These are phyloP conservation scores for Callyntrura guangdongensis DNA, from an alignment of 2,888 invertebrate genomes.

Conservation along the genomic window DNA sequence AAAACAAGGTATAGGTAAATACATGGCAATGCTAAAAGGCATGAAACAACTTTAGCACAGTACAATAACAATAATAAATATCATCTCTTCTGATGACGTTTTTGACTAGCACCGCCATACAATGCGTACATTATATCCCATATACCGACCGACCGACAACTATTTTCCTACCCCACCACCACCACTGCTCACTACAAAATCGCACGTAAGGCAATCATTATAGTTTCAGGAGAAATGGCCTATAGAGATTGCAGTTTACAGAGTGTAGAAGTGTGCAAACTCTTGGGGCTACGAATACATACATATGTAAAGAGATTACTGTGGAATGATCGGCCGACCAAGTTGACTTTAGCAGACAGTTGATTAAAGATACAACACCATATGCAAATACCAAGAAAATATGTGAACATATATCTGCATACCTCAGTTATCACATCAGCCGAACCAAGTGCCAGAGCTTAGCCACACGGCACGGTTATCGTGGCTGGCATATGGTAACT, in stretches of 20 bases:
- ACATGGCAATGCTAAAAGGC: constrained; percentile 27
- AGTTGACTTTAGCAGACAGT: constrained; percentile 49
- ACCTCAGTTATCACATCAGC: neutral
- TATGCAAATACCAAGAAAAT: neutral
- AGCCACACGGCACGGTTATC: constrained; percentile 9
- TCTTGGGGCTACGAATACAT: neutral
- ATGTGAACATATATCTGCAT: neutral
- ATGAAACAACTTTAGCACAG: constrained; percentile 30
- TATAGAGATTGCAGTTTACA: constrained; percentile 31
- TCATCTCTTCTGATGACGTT: constrained; percentile 11
- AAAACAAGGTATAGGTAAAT: constrained; percentile 19
- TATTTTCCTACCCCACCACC: neutral
- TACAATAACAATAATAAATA: neutral
- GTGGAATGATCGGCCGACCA: constrained; percentile 67
- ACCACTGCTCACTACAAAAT: neutral
- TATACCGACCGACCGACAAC: neutral
- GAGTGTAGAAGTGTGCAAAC: constrained; percentile 38
- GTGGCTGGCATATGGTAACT: constrained; percentile 33
- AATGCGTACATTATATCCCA: neutral
- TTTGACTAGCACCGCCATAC: neutral
- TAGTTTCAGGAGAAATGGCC: constrained; percentile 13
- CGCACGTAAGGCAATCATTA: neutral
- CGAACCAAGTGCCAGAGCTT: constrained; percentile 37
- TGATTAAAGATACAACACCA: neutral
- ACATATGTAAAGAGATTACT: constrained; percentile 42